These are phyloP conservation scores for Agonopterix alstromeriana DNA, from an alignment of 2,888 invertebrate species.

Conservation along the genomic window DNA sequence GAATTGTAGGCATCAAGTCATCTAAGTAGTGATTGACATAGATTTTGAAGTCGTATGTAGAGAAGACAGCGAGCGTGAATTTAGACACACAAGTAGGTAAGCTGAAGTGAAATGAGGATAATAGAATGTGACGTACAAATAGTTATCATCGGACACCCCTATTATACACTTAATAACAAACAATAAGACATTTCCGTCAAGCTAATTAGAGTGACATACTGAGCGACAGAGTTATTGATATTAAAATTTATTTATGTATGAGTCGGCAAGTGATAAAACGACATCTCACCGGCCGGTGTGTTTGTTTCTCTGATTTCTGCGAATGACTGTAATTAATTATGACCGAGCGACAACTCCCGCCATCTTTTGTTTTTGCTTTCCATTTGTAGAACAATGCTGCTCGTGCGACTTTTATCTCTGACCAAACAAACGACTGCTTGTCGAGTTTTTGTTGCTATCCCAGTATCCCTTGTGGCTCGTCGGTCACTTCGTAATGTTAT, in stretches of 20 bases:
- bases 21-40: too few species aligned
- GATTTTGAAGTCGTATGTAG: too few species aligned
- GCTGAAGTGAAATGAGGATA: too few species aligned
- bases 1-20: too few species aligned
- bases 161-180: not conserved
- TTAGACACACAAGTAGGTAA: too few species aligned
- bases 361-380: constrained; percentile 59
- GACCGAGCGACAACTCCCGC: constrained; percentile 28
- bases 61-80: too few species aligned
- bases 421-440: constrained; percentile 47
- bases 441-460: constrained; percentile 44
- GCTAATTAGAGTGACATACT: constrained; percentile 35
- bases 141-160: not conserved
- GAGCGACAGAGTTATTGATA: constrained; percentile 37
- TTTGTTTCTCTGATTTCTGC: constrained; percentile 60
- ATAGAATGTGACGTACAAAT: too few species aligned
- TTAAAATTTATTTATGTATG: constrained; percentile 52
- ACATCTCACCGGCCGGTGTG: constrained; percentile 42
- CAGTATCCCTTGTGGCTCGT: constrained; percentile 25
- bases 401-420: constrained; percentile 56
- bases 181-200: constrained; percentile 33
- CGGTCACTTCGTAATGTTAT: constrained; percentile 29
- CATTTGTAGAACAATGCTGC: constrained; percentile 66
- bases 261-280: constrained; percentile 54
- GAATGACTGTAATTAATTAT: constrained; percentile 69